Conservation (phyloP, 2,888 invertebrate genomes). For the Athetis lepigone region DNA sequence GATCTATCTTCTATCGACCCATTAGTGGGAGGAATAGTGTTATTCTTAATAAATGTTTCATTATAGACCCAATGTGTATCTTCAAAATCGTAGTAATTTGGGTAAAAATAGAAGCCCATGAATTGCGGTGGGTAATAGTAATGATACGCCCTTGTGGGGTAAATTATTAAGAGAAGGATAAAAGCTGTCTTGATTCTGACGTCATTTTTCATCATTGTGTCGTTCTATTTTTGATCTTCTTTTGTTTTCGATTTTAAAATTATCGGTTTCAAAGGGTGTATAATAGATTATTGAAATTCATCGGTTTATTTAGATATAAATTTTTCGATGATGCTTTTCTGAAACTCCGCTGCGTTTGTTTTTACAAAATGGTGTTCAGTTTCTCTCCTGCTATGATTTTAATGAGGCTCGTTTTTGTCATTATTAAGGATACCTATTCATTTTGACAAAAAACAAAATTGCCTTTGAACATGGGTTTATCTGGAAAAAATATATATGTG, state of each 20-base stretch:
- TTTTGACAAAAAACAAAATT: background rate
- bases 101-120: constrained; percentile 49
- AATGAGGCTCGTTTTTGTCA: background rate
- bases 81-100: constrained; percentile 50
- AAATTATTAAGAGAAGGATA: constrained; percentile 6
- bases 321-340: background rate
- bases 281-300: too few relatives aligned
- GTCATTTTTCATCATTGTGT: constrained; percentile 9
- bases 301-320: background rate
- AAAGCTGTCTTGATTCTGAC: background rate
- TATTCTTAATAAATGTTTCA: constrained; percentile 19
- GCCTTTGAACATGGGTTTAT: background rate
- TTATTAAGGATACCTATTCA: background rate
- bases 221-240: background rate
- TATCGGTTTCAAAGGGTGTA: too few relatives aligned
- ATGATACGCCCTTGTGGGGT: constrained; percentile 12
- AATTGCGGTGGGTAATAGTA: constrained; percentile 51
- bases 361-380: background rate
- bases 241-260: background rate
- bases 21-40: too few relatives aligned
- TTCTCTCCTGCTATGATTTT: background rate
- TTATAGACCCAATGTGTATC: constrained; percentile 22
- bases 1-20: too few relatives aligned
- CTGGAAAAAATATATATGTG: constrained; percentile 9
- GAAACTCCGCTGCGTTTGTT: background rate